Evolutionary conservation across 37 sponge, comb jelly and placozoan species (phyloP).

Genomic region (Axinella damicornis): DNA sequence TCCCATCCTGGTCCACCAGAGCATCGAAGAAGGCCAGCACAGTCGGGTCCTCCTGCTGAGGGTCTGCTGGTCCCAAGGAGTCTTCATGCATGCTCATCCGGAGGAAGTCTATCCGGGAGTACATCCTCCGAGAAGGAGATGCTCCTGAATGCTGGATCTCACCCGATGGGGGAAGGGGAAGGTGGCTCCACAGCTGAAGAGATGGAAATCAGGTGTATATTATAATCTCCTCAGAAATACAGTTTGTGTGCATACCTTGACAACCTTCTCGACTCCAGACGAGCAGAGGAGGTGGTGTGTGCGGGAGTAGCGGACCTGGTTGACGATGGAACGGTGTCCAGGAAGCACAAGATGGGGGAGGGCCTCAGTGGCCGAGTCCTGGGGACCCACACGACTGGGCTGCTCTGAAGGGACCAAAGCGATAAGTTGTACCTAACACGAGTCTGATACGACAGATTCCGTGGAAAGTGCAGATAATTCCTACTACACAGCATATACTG

Average conservation of each 20-base stretch:
- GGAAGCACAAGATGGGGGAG: conserved; percentile 70
- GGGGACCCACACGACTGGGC: background rate
- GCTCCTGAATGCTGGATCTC: conserved; percentile 17
- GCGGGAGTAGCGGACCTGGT: conserved; percentile 68
- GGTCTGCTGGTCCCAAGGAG: conserved; percentile 18
- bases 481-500: no score
- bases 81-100: background rate
- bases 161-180: background rate
- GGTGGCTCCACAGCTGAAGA: conserved; percentile 51
- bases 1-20: conserved; percentile 24
- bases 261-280: conserved; percentile 81
- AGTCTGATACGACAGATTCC: no score
- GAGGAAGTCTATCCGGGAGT: background rate
- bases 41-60: conserved; percentile 40
- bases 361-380: background rate
- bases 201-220: background rate
- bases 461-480: no score
- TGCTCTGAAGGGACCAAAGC: background rate
- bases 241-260: conserved; percentile 55
- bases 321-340: conserved; percentile 83
- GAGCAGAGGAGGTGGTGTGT: conserved; percentile 50
- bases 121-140: conserved; percentile 42
- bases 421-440: no score
- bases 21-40: conserved; percentile 74
- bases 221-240: background rate